Evolutionary conservation across 2,888 invertebrate species (phyloP).

Genomic region (Leistus spinibarbis): DNA sequence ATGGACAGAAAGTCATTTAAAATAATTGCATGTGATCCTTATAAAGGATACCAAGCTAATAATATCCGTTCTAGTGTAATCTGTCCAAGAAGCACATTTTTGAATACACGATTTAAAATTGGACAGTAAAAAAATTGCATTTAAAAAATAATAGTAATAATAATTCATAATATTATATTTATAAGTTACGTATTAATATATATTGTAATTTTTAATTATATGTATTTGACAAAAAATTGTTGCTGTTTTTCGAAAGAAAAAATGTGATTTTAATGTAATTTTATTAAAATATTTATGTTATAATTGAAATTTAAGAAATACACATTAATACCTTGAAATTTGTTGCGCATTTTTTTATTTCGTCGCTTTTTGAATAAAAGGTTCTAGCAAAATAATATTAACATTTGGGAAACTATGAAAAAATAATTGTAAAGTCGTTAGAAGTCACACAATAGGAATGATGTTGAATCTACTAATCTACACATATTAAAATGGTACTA

Average conservation of each 20-base stretch:
- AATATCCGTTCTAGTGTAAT: neutral
- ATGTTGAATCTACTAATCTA: no score
- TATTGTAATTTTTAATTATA: conserved; percentile 24
- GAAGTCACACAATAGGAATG: no score
- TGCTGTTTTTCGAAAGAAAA: conserved; percentile 28
- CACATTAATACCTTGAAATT: conserved; percentile 20
- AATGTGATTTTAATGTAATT: conserved; percentile 36
- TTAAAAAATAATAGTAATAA: conserved; percentile 13
- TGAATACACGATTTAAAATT: conserved; percentile 25
- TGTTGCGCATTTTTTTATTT: neutral
- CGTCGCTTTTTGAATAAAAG: neutral
- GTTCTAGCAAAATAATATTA: no score
- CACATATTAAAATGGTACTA: no score
- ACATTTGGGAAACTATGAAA: no score
- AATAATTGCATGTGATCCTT: neutral
- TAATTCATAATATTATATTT: neutral
- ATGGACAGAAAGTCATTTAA: neutral
- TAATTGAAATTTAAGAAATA: conserved; percentile 25
- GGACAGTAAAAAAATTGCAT: conserved; percentile 27
- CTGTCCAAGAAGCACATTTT: conserved; percentile 33
- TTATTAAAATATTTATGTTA: conserved; percentile 35
- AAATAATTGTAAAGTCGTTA: no score
- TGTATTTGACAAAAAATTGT: conserved; percentile 28
- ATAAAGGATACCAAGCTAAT: neutral
- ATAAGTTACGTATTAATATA: neutral